phyloP scores from a whole-genome alignment of 2,113 vertebrate species.

The Ibidorhyncha struthersii region DNA sequence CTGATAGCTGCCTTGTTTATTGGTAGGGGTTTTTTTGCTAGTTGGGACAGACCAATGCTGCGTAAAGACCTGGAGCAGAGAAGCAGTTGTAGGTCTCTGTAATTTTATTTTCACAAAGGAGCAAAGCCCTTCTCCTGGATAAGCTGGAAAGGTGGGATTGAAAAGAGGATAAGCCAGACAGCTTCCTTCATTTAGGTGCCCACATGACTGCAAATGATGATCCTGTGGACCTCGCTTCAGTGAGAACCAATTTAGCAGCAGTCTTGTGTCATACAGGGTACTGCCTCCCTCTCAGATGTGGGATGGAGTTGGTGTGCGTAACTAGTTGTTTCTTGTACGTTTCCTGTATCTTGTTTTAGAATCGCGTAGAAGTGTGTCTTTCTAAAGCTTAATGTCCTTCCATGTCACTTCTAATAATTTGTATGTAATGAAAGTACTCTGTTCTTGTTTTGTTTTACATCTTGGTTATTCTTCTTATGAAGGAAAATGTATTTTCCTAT shows the following conservation, averaged over 20 bases:
- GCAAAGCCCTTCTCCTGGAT: not conserved
- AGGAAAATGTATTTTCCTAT: not conserved
- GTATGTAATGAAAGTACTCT: not conserved
- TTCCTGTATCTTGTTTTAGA: not conserved
- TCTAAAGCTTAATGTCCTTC: not conserved
- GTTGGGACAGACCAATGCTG: not conserved
- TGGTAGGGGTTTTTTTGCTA: not conserved
- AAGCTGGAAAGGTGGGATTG: not conserved
- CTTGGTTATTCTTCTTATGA: not conserved
- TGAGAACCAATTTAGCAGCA: not conserved
- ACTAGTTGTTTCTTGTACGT: rapidly evolving
- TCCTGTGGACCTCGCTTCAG: not conserved
- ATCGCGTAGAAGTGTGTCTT: not conserved
- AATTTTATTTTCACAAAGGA: not conserved
- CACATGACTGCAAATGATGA: not conserved
- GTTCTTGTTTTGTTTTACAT: not conserved
- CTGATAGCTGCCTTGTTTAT: not conserved
- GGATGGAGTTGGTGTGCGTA: not conserved
- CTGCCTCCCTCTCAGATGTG: not conserved
- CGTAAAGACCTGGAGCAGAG: not conserved
- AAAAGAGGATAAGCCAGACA: not conserved
- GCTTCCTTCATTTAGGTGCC: not conserved
- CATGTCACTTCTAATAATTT: too few relatives aligned
- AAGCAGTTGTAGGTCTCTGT: not conserved
- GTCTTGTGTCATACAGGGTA: not conserved